These are phyloP conservation scores for Odiellus spinosus DNA, from an alignment of 2,888 invertebrate genomes.

Conservation along the genomic window DNA sequence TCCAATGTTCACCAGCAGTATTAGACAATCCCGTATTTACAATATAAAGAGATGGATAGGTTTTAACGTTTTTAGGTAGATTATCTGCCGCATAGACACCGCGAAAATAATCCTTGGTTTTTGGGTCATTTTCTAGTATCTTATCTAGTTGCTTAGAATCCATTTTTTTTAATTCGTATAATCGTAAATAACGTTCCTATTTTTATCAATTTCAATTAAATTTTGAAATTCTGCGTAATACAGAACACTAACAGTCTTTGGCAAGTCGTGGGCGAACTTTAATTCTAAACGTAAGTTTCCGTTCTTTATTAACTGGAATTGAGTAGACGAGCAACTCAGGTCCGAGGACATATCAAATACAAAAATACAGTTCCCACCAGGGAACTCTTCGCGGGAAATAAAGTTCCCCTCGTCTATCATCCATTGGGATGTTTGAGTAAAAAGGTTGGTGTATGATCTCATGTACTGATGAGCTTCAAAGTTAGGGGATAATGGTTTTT, in stretches of 20 bases:
- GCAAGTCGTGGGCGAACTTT: constrained; percentile 17
- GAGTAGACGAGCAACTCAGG: constrained; percentile 8
- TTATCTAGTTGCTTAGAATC: constrained; percentile 2
- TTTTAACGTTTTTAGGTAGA: not conserved
- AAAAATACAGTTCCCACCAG: constrained; percentile 18
- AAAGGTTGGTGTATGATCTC: constrained; percentile 22
- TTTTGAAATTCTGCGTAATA: constrained; percentile 24
- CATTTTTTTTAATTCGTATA: constrained; percentile 12
- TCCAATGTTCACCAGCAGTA: constrained; percentile 9
- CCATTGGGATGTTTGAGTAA: constrained; percentile 17
- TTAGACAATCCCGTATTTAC: constrained; percentile 2
- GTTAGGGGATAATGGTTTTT: constrained; percentile 8
- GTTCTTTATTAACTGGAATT: constrained; percentile 12
- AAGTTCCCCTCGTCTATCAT: constrained; percentile 19
- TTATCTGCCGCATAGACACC: constrained; percentile 2
- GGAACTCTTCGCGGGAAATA: constrained; percentile 11
- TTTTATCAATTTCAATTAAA: constrained; percentile 20
- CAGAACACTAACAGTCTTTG: constrained; percentile 20
- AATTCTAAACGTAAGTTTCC: constrained; percentile 22
- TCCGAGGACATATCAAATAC: constrained; percentile 24
- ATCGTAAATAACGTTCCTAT: constrained; percentile 7
- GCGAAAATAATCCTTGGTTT: not conserved
- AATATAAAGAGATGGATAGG: not conserved
- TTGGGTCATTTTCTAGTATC: not conserved
- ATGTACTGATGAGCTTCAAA: constrained; percentile 9